Percentiles rank a stretch among this genome's conserved stretches.
phyloP scores from a whole-genome alignment of 2,113 vertebrate species.

The Sylvia atricapilla region DNA sequence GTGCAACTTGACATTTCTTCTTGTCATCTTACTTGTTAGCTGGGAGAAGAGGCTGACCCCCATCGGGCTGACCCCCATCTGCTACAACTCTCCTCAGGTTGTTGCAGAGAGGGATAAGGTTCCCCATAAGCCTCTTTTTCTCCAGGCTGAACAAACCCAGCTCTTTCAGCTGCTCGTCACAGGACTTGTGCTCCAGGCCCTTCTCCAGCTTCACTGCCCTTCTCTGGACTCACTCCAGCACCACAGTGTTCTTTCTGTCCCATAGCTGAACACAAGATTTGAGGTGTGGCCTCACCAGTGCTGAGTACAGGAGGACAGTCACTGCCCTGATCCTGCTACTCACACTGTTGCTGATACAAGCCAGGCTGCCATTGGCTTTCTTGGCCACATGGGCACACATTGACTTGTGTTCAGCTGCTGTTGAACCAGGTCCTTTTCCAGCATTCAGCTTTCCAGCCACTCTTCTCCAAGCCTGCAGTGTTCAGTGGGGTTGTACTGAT shows the following conservation, averaged over 20 bases:
- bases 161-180: neutral
- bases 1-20: neutral
- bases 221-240: accelerated
- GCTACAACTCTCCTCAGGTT: neutral
- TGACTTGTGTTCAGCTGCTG: neutral
- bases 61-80: neutral
- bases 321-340: neutral
- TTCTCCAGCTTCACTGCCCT: neutral
- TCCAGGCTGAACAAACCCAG: neutral
- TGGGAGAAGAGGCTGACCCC: neutral
- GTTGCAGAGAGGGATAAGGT: neutral
- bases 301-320: accelerated
- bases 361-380: neutral
- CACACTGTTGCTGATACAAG: neutral
- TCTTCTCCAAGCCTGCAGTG: neutral
- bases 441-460: neutral
- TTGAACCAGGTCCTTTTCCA: neutral
- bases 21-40: neutral
- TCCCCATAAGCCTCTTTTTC: neutral
- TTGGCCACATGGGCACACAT: neutral
- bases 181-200: neutral
- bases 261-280: neutral
- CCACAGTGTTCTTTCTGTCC: neutral
- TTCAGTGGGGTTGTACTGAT: neutral
- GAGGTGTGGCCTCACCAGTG: neutral